Evolutionary conservation across 2,113 vertebrate genomes (phyloP), one percentile per base, ranked within the genome.

Genomic region (Tetraodon nigroviridis): DNA sequence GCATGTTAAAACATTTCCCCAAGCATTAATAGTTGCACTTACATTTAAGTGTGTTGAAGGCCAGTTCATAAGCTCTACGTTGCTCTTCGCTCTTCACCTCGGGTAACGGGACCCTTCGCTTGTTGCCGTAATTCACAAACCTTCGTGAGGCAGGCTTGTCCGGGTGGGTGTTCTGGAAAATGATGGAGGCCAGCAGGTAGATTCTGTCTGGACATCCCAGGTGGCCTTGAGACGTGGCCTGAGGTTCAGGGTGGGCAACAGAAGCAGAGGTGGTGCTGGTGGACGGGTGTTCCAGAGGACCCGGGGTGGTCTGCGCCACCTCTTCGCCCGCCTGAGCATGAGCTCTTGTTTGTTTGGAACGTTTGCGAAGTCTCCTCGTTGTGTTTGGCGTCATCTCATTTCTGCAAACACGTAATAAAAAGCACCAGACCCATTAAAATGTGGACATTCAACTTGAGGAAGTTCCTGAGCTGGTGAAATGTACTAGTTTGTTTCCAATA

Each of bases 41-140:
- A 97, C 95, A 96, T 87, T 94, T 97, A 5, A 98, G 81, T 37
- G 93, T 64, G 69, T 12, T 94, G 89, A 96, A 97, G 24, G 94
- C 93, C 59, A 98, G 66, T 54, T 94, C 89, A 0, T 92, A 95
- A 32, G 90, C 90, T 1, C 41, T 15, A 0, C 69, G 89, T 53
- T 76, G 88, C 48, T 64, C 61, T 21, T 91, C 89, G 50, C 93
- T 89, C 72, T 86, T 88, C 18, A 85, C 69, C 50, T 78, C 48
- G 3, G 83, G 41, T 18, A 67, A 0, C 1, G 55, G 47, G 20
- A 65, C 51, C n/a, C 73, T 52, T 6, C 84, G 73, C 17, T 75
- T 68, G 10, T 62, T 79, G 0, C 90, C 92, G 2, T 94, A 96
- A 6, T 57, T 88, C 58, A 98, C 87, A 61, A 91, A 15, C 1